phyloP scores from a whole-genome alignment of 2,113 vertebrate genomes.

The Indicator indicator region DNA sequence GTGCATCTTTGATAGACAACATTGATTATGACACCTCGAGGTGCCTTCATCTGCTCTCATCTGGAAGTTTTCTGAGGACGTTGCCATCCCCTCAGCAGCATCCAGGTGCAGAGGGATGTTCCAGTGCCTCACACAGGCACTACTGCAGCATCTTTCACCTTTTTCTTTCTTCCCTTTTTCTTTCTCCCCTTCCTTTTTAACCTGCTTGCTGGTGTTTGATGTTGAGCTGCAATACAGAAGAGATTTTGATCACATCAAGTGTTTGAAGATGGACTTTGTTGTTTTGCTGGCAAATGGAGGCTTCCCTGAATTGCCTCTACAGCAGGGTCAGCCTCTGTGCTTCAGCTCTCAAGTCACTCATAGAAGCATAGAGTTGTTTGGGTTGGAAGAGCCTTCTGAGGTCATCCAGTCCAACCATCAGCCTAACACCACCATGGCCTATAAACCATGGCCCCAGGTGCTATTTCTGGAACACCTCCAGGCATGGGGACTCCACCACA shows the following conservation, averaged over 20 bases:
- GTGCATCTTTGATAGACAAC: constrained; percentile 20
- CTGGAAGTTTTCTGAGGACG: constrained; percentile 14
- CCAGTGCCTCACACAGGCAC: background rate
- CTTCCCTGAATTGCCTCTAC: background rate
- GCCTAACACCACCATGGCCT: too few relatives aligned
- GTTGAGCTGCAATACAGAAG: background rate
- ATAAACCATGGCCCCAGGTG: too few relatives aligned
- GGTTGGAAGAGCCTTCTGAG: too few relatives aligned
- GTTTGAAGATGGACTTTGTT: background rate
- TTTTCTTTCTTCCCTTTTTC: background rate
- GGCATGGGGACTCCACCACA: too few relatives aligned
- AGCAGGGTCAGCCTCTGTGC: background rate
- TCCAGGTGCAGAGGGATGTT: background rate
- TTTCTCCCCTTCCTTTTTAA: background rate
- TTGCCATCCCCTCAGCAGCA: background rate
- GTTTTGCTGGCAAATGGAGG: background rate
- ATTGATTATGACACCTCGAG: constrained; percentile 14
- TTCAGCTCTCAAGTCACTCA: background rate
- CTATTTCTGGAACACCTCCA: too few relatives aligned
- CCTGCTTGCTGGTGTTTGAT: constrained; percentile 1
- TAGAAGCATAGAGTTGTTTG: too few relatives aligned
- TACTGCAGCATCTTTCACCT: background rate
- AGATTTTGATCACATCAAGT: background rate
- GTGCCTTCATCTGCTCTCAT: constrained; percentile 30
- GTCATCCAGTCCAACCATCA: too few relatives aligned